Evolutionary conservation across 2,113 vertebrate species (phyloP).

Genomic region (Nycticryphes semicollaris): DNA sequence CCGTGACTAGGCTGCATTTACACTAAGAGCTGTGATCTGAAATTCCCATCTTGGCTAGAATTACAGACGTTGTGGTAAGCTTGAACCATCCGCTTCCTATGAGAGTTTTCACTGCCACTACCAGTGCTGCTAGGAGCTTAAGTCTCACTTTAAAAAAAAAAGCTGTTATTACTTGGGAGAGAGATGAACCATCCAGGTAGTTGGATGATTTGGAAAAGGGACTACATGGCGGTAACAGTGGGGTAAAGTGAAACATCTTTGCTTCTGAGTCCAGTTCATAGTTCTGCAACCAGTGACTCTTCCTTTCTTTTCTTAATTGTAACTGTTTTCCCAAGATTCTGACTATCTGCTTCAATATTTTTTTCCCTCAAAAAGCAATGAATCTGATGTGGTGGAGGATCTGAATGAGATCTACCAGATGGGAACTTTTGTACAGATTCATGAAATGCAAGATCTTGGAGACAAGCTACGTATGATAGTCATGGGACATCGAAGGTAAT

Average conservation of each 20-base stretch:
- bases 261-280: not conserved
- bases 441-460: slow-evolving; percentile 98
- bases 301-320: not conserved
- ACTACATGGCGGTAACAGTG: not conserved
- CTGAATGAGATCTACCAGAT: slow-evolving; percentile 90
- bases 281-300: not conserved
- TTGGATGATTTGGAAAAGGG: not conserved
- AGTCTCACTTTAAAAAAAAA: not conserved
- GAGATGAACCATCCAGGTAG: not conserved
- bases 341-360: not conserved
- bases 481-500: slow-evolving; percentile 92
- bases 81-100: not conserved
- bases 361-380: slow-evolving; percentile 76
- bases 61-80: not conserved
- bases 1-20: not conserved
- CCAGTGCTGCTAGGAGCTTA: not conserved
- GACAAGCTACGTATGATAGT: slow-evolving; percentile 98
- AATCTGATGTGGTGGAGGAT: slow-evolving; percentile 90
- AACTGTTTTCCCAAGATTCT: not conserved
- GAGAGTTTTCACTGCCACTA: not conserved
- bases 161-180: not conserved
- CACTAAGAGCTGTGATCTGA: not conserved
- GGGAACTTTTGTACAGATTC: slow-evolving; percentile 97
- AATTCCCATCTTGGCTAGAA: not conserved
- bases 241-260: not conserved